Conservation (phyloP, 2,113 vertebrate species). For the Formicarius rufipectus region DNA sequence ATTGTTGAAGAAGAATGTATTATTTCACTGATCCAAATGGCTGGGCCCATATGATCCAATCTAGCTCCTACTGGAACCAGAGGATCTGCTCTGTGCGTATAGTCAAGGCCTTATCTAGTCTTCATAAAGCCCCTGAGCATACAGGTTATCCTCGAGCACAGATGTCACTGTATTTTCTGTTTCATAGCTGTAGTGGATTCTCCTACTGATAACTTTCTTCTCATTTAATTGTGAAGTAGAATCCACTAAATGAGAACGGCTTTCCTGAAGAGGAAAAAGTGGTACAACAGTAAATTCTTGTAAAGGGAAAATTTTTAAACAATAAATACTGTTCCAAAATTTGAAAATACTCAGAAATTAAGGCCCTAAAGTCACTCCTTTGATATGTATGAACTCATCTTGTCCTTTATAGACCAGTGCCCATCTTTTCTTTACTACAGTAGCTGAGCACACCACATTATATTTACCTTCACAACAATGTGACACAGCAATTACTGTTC, state of each 20-base stretch:
- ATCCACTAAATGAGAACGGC: not conserved
- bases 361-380: not conserved
- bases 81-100: too few relatives aligned
- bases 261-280: not conserved
- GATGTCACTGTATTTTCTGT: fast-evolving
- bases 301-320: not conserved
- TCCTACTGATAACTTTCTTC: not conserved
- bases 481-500: not conserved
- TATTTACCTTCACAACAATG: not conserved
- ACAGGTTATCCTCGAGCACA: fast-evolving
- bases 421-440: not conserved
- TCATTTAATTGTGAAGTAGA: not conserved
- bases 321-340: not conserved
- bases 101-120: too few relatives aligned
- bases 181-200: not conserved
- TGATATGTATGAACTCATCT: not conserved
- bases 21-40: not conserved
- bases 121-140: not conserved
- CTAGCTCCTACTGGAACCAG: not conserved
- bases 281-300: not conserved
- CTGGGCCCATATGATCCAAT: not conserved
- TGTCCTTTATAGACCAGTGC: not conserved
- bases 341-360: not conserved
- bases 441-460: not conserved
- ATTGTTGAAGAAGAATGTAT: not conserved